Evolutionary conservation across 1,140 invertebrate genomes (phyloP), one percentile per base, ranked within the genome.

Genomic region (Chironomus striatipennis): DNA sequence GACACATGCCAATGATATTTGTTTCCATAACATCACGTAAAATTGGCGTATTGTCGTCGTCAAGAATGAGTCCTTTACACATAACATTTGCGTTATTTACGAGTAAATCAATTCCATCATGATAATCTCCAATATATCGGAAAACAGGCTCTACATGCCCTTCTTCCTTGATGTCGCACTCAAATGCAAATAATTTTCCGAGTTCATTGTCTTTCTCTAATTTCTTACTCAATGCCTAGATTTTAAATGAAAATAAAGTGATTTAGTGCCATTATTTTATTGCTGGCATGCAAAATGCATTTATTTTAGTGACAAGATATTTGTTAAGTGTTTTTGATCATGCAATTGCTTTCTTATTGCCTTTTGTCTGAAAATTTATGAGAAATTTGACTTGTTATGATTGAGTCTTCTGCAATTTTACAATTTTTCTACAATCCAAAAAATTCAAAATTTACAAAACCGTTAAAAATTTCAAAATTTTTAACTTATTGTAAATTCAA

Each of bases 1-100:
- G 81, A 74, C 81, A 83, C 21, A 87, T 77, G 0, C 80, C 87
- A 7, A 90, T 76, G 1, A 89, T 85, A 77, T 89, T 89, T 7
- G 87, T 84, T 74, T 88, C 84, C 74, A 88, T 74, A 20, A 83
- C 80, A 10, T 77, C 42, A 20, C 77, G 76, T 78, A 84, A 83
- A 6, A 79, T 77, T 7, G 76, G 15, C 0, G 83, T 79, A 43
- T 81, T 81, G 7, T 43, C 80, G 75, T 83, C 84, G 83, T 78
- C 84, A 76, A 75, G 85, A 78, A 76, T 81, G 79, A 42, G 80
- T 75, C 82, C 65, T 21, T 70, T 70, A 8, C 76, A 57, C 0
- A 81, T 77, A 0, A 88, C 76, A 0, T 88, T 90, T 4, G 91
- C 90, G 79, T 90, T 91, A 79, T 92, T 93, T 43, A 93, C 81